Evolutionary conservation across 2,888 invertebrate genomes (phyloP), one percentile per base, ranked within the genome.

Genomic region (Drosophila falleni): DNA sequence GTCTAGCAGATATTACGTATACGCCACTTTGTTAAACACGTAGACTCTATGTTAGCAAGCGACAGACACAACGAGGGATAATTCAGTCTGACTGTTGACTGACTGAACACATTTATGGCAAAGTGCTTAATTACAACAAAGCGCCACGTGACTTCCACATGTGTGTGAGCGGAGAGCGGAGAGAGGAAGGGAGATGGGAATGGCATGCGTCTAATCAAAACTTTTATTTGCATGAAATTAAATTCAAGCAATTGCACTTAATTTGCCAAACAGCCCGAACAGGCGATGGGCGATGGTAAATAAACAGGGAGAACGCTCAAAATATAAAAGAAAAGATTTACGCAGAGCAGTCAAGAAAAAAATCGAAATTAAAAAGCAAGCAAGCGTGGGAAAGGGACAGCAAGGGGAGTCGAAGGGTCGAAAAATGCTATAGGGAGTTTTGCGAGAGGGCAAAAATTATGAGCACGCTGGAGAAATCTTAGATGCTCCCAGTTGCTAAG

Each of bases 191-290:
- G 49, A 33, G 54, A 46, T 47, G 50, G 46, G 70, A 49, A 33
- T 59, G 64, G 51, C 49, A 60, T 80, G 74, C 87, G 84, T 89
- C 90, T 87, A 87, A 87, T 87, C 90, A 90, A 90, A 90, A 90
- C 90, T 91, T 90, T 91, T 91, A 91, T 90, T 91, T 90, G 90
- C 91, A 89, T 90, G 90, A 90, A 90, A 90, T 90, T 91, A 89
- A 88, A 89, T 91, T 91, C 91, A 81, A 91, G 90, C 90, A 91
- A 90, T 90, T 91, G 91, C 90, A 91, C 90, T 91, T 90, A 89
- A 91, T 91, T 90, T 90, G 76, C 78, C 76, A 78, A 88, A 83
- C 87, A 89, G 80, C 72, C 73, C 61, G 53, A 78, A 62, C 78
- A 64, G 76, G 71, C 76, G 80, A 62, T 65, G 59, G 50, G 72